These are phyloP conservation scores for Sus cebifrons DNA, from an alignment of 2,797 vertebrate species.

Conservation along the genomic window DNA sequence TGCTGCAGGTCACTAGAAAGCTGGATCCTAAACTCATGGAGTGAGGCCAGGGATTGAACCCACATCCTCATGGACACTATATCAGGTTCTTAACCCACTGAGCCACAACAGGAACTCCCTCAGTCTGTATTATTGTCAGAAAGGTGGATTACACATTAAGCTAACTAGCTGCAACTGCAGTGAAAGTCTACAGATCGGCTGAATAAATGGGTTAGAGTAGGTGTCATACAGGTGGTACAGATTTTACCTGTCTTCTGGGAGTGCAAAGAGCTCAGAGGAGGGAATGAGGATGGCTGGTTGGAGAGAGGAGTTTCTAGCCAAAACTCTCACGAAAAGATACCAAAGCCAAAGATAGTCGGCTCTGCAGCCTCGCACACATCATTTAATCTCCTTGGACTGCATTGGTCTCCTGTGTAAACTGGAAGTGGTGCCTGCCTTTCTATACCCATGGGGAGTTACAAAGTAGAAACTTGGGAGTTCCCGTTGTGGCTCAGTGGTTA, in stretches of 20 bases:
- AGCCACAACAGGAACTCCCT: neutral
- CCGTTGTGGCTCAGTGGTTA: no score
- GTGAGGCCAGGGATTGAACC: no score
- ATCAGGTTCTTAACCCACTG: no score
- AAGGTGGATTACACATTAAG: neutral
- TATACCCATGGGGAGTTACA: neutral
- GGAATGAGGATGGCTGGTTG: no score
- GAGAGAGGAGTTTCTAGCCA: neutral
- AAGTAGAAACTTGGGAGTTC: neutral
- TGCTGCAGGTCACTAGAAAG: no score
- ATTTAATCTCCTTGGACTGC: neutral
- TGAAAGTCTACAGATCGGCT: neutral
- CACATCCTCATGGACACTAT: no score
- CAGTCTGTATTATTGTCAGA: neutral
- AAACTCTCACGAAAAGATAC: neutral
- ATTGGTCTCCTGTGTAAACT: neutral
- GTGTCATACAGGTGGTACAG: accelerated
- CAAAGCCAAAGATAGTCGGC: neutral
- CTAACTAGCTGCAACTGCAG: neutral
- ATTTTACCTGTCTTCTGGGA: no score
- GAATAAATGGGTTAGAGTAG: neutral
- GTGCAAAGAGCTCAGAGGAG: neutral
- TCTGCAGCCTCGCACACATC: accelerated
- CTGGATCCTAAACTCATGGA: no score
- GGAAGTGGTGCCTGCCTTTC: neutral